phyloP scores from a whole-genome alignment of 2,113 vertebrate species.

The Vombatus ursinus region DNA sequence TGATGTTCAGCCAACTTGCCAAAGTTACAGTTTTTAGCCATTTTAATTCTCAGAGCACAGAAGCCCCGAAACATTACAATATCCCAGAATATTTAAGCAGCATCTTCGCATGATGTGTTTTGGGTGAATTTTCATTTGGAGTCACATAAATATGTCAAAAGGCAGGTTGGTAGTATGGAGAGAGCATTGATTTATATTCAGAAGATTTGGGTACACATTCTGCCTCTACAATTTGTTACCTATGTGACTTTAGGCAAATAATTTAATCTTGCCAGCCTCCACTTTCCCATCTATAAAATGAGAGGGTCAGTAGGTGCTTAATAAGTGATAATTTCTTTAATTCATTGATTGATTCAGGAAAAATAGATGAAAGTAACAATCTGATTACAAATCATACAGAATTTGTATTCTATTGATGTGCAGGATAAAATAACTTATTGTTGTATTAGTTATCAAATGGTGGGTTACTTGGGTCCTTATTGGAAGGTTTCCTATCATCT shows the following conservation, averaged over 20 bases:
- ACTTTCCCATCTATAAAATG: neutral
- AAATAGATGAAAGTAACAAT: slow-evolving; percentile 40
- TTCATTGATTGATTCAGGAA: neutral
- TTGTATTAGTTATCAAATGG: slow-evolving; percentile 60
- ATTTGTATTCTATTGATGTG: slow-evolving; percentile 35
- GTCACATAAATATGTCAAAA: neutral
- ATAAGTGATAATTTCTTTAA: neutral
- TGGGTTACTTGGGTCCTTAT: slow-evolving; percentile 60
- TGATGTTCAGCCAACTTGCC: neutral
- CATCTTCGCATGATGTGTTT: neutral
- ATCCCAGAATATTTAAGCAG: neutral
- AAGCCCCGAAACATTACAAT: neutral
- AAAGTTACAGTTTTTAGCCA: neutral
- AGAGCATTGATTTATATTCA: neutral
- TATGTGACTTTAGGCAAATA: neutral
- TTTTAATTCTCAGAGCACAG: neutral
- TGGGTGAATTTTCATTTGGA: neutral
- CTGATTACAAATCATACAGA: slow-evolving; percentile 8
- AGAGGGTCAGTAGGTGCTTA: neutral
- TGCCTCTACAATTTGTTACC: neutral
- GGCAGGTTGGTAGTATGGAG: neutral
- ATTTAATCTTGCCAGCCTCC: neutral
- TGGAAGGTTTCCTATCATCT: slow-evolving; percentile 62
- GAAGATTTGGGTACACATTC: neutral
- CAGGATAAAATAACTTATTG: slow-evolving; percentile 62